Evolutionary conservation across 2,797 vertebrate genomes (phyloP).

Genomic region (Labeo calbasu): DNA sequence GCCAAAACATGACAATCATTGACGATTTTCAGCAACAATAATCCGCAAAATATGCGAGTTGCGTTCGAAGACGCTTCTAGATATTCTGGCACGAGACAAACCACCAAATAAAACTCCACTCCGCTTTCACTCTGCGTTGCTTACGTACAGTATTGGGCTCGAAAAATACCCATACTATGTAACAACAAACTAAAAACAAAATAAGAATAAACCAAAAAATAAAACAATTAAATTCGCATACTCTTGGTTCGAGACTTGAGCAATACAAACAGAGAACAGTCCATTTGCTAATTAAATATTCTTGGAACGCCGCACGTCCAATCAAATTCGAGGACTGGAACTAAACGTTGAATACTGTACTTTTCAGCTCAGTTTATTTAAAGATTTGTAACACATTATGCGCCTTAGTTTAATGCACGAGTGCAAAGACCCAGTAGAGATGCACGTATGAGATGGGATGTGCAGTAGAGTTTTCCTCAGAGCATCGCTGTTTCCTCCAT

Average conservation of each 20-base stretch:
- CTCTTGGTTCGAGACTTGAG: neutral
- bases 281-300: neutral
- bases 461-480: neutral
- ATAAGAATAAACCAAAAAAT: neutral
- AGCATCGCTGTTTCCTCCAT: slow-evolving; percentile 7
- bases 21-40: too few species aligned
- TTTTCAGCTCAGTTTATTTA: neutral
- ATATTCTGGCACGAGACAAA: too few species aligned
- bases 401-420: too few species aligned
- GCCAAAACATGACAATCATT: too few species aligned
- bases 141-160: neutral
- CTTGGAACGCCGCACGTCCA: neutral
- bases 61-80: too few species aligned
- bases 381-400: neutral
- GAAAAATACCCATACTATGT: neutral
- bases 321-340: neutral
- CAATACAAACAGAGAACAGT: neutral
- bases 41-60: too few species aligned
- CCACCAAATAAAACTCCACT: neutral
- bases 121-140: too few species aligned
- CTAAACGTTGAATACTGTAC: neutral
- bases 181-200: neutral
- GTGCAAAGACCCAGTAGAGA: neutral
- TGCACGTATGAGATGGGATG: neutral
- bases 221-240: neutral